These are phyloP conservation scores for Metallyticus violacea DNA, from an alignment of 2,888 invertebrate species.

Conservation along the genomic window DNA sequence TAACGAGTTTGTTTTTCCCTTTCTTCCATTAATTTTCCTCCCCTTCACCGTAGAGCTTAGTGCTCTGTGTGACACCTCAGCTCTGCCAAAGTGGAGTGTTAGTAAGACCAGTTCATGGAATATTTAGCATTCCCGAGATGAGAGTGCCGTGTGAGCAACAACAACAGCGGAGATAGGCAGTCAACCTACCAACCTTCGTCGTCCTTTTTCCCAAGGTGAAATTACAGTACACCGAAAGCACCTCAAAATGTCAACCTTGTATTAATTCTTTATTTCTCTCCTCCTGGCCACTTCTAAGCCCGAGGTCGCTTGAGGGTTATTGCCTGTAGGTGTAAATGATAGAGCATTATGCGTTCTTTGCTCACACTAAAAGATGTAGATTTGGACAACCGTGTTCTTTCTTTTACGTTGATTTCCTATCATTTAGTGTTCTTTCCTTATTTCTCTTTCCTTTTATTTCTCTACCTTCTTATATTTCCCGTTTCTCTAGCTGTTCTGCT, in stretches of 20 bases:
- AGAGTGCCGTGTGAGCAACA: constrained; percentile 13
- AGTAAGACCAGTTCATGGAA: constrained; percentile 3
- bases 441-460: neutral
- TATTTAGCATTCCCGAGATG: constrained; percentile 20
- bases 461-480: too few relatives aligned
- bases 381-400: neutral
- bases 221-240: constrained; percentile 14
- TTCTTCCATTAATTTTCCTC: neutral
- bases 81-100: neutral
- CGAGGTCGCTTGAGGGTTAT: neutral
- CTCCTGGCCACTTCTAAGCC: neutral
- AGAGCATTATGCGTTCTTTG: neutral
- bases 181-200: neutral
- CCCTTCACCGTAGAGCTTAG: neutral
- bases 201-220: neutral
- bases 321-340: neutral
- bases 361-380: neutral
- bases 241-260: constrained; percentile 17
- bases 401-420: too few relatives aligned
- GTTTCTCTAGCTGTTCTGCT: too few relatives aligned
- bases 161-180: neutral
- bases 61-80: neutral
- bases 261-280: neutral
- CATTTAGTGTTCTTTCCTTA: too few relatives aligned
- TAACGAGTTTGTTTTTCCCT: neutral